These are phyloP conservation scores for Gerris buenoi DNA, from an alignment of 1,140 invertebrate species.

Conservation along the genomic window DNA sequence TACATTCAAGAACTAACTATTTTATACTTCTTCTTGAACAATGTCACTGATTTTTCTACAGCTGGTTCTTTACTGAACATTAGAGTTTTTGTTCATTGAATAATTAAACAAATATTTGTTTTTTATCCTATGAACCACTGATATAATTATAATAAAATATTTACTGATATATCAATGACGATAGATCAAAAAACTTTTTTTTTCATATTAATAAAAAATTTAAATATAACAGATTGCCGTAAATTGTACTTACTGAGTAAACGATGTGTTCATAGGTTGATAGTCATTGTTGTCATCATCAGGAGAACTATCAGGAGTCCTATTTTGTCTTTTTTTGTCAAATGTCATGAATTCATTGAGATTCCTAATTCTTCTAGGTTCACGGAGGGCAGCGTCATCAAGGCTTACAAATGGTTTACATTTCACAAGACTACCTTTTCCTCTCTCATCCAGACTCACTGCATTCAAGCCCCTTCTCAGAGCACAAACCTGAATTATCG, in stretches of 20 bases:
- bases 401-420: conserved; percentile 25
- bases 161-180: too few species aligned
- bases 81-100: too few species aligned
- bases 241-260: conserved; percentile 40
- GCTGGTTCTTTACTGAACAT: too few species aligned
- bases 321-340: conserved; percentile 27
- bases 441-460: conserved; percentile 20
- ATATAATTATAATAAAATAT: too few species aligned
- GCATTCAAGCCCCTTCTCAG: conserved; percentile 13
- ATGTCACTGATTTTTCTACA: too few species aligned
- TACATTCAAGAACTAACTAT: too few species aligned
- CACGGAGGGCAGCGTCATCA: conserved; percentile 24
- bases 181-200: too few species aligned
- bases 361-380: conserved; percentile 53
- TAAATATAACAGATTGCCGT: too few species aligned
- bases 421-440: conserved; percentile 13
- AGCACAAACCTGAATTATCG: conserved; percentile 17
- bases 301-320: conserved; percentile 4
- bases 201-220: too few species aligned
- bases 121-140: too few species aligned
- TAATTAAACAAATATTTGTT: too few species aligned
- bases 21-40: too few species aligned
- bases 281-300: conserved; percentile 40
- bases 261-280: conserved; percentile 70
- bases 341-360: conserved; percentile 71